phyloP scores from a whole-genome alignment of 2,888 invertebrate species.

The Sminthurinus aureus region DNA sequence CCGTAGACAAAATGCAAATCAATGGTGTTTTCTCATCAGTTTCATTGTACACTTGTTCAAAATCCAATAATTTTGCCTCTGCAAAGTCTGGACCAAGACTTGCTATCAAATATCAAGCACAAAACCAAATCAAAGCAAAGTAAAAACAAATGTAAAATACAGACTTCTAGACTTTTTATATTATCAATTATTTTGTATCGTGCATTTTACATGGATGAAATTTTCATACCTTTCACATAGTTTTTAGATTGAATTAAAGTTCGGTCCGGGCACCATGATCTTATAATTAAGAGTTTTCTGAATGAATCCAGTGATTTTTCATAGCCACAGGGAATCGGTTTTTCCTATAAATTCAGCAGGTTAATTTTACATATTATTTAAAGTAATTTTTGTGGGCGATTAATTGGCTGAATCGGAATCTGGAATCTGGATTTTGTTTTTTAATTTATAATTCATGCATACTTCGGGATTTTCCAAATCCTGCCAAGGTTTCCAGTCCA shows the following conservation, averaged over 20 bases:
- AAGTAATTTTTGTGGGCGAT: too few species aligned
- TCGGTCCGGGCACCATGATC: constrained; percentile 95
- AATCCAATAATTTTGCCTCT: constrained; percentile 89
- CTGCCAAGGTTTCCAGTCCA: constrained; percentile 89
- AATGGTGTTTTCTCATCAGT: constrained; percentile 88
- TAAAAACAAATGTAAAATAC: background rate
- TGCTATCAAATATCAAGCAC: constrained; percentile 70
- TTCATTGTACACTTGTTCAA: constrained; percentile 73
- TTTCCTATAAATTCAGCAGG: too few species aligned
- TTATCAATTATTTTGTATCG: background rate
- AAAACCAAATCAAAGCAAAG: background rate
- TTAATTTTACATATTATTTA: too few species aligned
- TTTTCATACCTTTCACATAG: constrained; percentile 78
- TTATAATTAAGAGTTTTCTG: constrained; percentile 80
- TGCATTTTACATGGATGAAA: background rate
- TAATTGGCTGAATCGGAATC: too few species aligned
- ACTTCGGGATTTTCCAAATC: constrained; percentile 90
- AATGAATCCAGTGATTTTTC: constrained; percentile 85
- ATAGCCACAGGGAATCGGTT: constrained; percentile 83
- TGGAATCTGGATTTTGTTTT: too few species aligned
- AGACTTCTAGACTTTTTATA: background rate
- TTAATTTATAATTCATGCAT: constrained; percentile 59
- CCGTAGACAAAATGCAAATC: constrained; percentile 91
- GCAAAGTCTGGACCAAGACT: constrained; percentile 87
- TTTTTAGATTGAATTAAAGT: constrained; percentile 91